These are phyloP conservation scores for Lasioglossum zephyrum DNA, from an alignment of 2,888 invertebrate genomes.

Conservation along the genomic window DNA sequence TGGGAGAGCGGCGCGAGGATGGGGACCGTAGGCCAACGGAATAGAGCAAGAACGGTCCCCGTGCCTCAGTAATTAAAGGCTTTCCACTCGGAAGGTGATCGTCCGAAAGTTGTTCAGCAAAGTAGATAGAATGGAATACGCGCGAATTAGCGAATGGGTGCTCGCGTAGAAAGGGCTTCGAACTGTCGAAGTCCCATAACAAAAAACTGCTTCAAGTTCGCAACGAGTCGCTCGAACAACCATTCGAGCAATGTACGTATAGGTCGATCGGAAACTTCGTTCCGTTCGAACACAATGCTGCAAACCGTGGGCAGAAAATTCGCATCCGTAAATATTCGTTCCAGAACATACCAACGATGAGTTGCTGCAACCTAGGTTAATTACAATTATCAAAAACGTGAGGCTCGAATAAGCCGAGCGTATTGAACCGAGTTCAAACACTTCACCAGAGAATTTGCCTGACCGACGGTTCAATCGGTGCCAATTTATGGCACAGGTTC, in stretches of 20 bases:
- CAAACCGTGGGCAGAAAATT: neutral
- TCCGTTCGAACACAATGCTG: neutral
- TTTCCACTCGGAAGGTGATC: constrained; percentile 61
- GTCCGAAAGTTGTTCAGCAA: constrained; percentile 51
- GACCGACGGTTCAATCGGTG: neutral
- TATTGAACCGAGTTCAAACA: constrained; percentile 39
- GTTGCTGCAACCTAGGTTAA: neutral
- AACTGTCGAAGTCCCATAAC: neutral
- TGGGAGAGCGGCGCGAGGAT: constrained; percentile 29
- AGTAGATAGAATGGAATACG: constrained; percentile 19
- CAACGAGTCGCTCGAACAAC: neutral
- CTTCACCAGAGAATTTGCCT: constrained; percentile 43
- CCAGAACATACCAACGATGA: neutral
- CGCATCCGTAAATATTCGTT: neutral
- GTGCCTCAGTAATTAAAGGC: constrained; percentile 65
- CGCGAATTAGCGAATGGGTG: constrained; percentile 13
- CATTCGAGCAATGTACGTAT: neutral
- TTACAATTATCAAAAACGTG: neutral
- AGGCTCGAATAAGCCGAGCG: neutral
- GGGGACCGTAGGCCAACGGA: constrained; percentile 7
- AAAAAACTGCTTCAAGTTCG: constrained; percentile 4
- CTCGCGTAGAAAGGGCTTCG: neutral
- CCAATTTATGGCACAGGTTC: neutral
- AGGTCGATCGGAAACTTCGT: neutral
- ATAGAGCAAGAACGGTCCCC: constrained; percentile 11